Evolutionary conservation across 2,113 vertebrate species (phyloP), one percentile per base, ranked within the genome.

Genomic region (Tyrannus savana): DNA sequence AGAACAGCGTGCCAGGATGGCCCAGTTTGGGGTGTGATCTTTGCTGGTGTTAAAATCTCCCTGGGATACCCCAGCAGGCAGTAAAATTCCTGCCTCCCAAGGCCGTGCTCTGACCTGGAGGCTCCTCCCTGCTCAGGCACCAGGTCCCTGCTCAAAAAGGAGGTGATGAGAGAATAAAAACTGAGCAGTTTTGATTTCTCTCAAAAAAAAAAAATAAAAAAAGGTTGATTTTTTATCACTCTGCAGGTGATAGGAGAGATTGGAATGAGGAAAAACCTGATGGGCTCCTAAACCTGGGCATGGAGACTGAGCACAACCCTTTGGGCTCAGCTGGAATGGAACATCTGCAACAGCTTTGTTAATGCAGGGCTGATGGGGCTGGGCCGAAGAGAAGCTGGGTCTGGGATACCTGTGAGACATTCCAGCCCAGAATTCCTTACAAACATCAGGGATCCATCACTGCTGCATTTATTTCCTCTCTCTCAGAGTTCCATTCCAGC

Each of bases 91-190:
- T 13, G 4, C 46, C 19, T 74, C 55, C 60, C 3, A 7, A 58
- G 47, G 41, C 16, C 16, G 2, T 8, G 24, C 46, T 49, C 50
- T 4, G 9, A 35, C 19, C 19, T 49, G 42, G 66, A 62, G n/a
- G 27, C 5, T 55, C 50, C 53, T 59, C 23, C 25, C 1, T 2
- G 23, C 18, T 7, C 49, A 69, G 47, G 22, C 7, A 25, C 6
- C 18, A 33, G 24, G 6, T 49, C 64, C 55, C 28, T 22, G 3
- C 10, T 31, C 42, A 33, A n/a, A 64, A 59, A 58, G 14, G 39
- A 19, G 6, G 19, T n/a, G 37, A 56, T 0, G 2, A 66, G 59
- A 42, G 9, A 37, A 69, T n/a, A 22, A 1, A 1, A 18, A 53
- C 25, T 1, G 2, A 60, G 24, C 7, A 27, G 31, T 8, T 25